Conservation (phyloP, 1,140 invertebrate genomes). For the Thaumetopoea pityocampa region DNA sequence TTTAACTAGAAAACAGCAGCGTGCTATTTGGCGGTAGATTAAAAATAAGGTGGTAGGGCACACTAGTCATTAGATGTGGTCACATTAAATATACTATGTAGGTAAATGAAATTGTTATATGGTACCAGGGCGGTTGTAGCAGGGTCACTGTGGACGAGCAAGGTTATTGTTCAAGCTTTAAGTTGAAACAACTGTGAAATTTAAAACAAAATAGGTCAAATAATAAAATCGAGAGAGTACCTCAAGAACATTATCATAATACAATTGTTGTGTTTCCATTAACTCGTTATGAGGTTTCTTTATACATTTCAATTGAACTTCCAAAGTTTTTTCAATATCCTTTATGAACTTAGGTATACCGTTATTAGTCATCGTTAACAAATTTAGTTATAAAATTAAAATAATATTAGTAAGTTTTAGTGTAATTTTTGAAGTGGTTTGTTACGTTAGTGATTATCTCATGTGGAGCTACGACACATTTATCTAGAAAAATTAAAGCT, state of each 20-base stretch:
- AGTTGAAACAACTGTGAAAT: too few relatives aligned
- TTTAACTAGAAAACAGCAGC: too few relatives aligned
- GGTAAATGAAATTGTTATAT: too few relatives aligned
- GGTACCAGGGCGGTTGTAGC: too few relatives aligned
- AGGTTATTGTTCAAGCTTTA: neutral
- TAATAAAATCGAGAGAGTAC: too few relatives aligned
- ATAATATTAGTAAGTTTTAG: too few relatives aligned
- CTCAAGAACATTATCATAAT: slow-evolving; percentile 49
- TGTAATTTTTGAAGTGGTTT: slow-evolving; percentile 15
- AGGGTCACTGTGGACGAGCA: neutral
- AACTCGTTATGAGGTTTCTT: slow-evolving; percentile 42
- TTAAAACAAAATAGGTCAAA: too few relatives aligned
- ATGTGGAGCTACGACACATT: neutral
- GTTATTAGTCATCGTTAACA: neutral
- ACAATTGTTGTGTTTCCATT: slow-evolving; percentile 43
- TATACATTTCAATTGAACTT: slow-evolving; percentile 38
- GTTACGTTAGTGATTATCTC: slow-evolving; percentile 26
- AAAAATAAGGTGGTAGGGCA: too few relatives aligned
- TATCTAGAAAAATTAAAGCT: neutral
- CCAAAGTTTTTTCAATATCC: slow-evolving; percentile 43
- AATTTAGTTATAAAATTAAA: neutral
- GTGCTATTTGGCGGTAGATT: too few relatives aligned
- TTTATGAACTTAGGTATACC: slow-evolving; percentile 47
- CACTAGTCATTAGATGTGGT: too few relatives aligned
- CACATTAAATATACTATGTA: too few relatives aligned